Evolutionary conservation across 1,140 invertebrate genomes (phyloP).

Genomic region (Scaptomyza hsui): DNA sequence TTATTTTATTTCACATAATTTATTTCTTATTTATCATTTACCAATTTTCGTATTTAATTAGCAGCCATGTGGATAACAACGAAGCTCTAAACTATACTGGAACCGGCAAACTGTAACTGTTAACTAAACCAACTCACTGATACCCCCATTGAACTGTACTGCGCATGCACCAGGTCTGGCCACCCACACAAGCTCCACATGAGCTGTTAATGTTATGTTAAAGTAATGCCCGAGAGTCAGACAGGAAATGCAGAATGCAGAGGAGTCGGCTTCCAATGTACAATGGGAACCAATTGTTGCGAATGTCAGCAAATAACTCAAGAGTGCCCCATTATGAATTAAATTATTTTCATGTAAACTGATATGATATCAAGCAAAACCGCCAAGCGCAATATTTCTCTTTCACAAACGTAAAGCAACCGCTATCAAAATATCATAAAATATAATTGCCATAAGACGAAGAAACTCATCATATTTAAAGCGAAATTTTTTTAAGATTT

Average conservation of each 20-base stretch:
- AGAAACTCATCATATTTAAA: slow-evolving; percentile 14
- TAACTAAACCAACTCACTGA: slow-evolving; percentile 21
- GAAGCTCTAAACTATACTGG: slow-evolving; percentile 9
- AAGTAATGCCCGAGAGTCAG: not conserved
- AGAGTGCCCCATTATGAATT: not conserved
- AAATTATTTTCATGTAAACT: not conserved
- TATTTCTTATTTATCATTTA: slow-evolving; percentile 4
- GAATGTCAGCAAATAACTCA: not conserved
- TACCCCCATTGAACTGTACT: not conserved
- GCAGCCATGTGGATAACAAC: slow-evolving; percentile 18
- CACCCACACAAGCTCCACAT: slow-evolving; percentile 12
- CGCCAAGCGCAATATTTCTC: not conserved
- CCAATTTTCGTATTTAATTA: slow-evolving; percentile 19
- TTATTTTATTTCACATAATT: slow-evolving; percentile 13
- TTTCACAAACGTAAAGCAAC: not conserved
- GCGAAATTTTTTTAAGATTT: slow-evolving; percentile 50
- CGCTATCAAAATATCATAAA: too few relatives aligned
- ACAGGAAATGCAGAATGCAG: slow-evolving; percentile 17
- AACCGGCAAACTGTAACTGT: slow-evolving; percentile 41
- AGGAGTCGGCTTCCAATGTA: not conserved
- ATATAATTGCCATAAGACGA: too few relatives aligned
- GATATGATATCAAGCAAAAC: slow-evolving; percentile 4
- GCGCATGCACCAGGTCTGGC: slow-evolving; percentile 29
- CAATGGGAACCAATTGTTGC: not conserved
- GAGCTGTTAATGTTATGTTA: slow-evolving; percentile 18